These are phyloP conservation scores for Spea hammondii DNA, from an alignment of 2,797 vertebrate species.

Conservation along the genomic window DNA sequence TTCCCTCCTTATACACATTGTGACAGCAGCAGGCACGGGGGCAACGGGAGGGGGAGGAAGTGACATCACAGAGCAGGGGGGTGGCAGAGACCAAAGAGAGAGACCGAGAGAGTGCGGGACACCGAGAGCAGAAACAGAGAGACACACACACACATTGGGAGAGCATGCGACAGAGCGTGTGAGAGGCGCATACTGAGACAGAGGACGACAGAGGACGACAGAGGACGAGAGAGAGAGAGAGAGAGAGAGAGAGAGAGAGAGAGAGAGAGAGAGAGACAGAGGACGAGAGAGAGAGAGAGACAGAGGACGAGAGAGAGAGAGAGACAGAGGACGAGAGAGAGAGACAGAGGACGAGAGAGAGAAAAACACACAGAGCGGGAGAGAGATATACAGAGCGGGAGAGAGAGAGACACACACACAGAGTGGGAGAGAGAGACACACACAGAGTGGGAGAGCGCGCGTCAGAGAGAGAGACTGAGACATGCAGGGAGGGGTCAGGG, in stretches of 20 bases:
- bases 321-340: not conserved
- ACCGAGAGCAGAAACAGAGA: constrained; percentile 2
- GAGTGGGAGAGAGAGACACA: not conserved
- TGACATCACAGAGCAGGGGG: constrained; percentile 14
- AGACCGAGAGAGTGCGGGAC: not conserved
- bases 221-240: not conserved
- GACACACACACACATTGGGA: not conserved
- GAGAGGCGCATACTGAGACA: not conserved
- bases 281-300: not conserved
- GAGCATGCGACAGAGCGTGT: not conserved
- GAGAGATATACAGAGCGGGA: not conserved
- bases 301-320: too few species aligned
- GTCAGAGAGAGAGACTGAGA: not conserved
- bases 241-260: not conserved
- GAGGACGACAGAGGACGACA: not conserved
- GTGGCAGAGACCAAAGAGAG: not conserved
- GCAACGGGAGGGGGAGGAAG: constrained; percentile 35
- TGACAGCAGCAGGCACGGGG: constrained; percentile 18
- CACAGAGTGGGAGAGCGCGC: too few species aligned
- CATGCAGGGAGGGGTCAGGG: too few species aligned
- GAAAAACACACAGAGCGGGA: not conserved
- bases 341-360: too few species aligned
- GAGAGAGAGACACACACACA: too few species aligned
- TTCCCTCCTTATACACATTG: constrained; percentile 21
- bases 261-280: not conserved